These are phyloP conservation scores for Sthenelais limicola DNA, from an alignment of 2,888 invertebrate species.

Conservation along the genomic window DNA sequence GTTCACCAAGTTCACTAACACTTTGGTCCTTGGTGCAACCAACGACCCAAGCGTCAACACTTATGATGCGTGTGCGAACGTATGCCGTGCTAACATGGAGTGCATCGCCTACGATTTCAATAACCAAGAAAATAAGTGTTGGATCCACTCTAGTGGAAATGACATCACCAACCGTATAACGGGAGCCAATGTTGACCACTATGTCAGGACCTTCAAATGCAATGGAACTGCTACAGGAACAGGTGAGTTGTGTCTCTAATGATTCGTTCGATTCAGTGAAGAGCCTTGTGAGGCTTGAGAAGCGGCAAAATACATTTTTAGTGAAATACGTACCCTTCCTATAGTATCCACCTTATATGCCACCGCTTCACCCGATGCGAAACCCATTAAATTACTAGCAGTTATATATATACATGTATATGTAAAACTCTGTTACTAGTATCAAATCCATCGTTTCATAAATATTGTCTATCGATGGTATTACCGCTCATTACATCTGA, in stretches of 20 bases:
- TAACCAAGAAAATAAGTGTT: slow-evolving; percentile 1
- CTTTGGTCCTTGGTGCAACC: background rate
- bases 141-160: background rate
- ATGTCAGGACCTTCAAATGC: background rate
- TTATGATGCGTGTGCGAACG: background rate
- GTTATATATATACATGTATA: too few relatives aligned
- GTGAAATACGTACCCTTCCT: too few relatives aligned
- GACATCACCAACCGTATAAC: background rate
- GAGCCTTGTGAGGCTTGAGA: too few relatives aligned
- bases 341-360: too few relatives aligned
- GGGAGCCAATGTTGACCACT: slow-evolving; percentile 11
- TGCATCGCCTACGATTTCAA: slow-evolving; percentile 30
- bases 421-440: too few relatives aligned
- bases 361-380: too few relatives aligned
- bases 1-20: background rate
- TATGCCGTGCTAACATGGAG: background rate
- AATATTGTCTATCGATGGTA: too few relatives aligned
- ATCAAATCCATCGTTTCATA: too few relatives aligned
- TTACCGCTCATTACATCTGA: too few relatives aligned
- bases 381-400: too few relatives aligned
- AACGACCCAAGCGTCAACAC: background rate
- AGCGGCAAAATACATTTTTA: too few relatives aligned
- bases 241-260: background rate
- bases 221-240: background rate
- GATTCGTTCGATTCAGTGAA: too few relatives aligned